Evolutionary conservation across 2,888 invertebrate species (phyloP).

Genomic region (Nomada hirtipes): DNA sequence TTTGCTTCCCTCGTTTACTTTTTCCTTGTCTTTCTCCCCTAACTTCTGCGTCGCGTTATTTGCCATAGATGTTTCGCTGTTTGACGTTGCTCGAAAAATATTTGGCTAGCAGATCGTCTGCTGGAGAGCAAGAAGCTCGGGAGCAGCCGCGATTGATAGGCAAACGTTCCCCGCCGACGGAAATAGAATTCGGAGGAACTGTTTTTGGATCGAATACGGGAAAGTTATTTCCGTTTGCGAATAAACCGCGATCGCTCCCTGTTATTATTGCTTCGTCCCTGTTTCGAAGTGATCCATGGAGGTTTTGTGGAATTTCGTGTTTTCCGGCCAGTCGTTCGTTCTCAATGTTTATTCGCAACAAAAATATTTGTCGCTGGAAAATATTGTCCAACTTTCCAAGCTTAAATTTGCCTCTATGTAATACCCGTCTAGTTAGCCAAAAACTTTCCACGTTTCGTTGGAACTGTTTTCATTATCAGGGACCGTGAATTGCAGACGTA

Average conservation of each 20-base stretch:
- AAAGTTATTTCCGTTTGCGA: constrained; percentile 47
- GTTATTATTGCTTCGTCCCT: constrained; percentile 43
- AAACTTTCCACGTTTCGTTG: constrained; percentile 50
- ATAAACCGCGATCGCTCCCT: not conserved
- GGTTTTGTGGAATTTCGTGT: not conserved
- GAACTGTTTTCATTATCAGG: constrained; percentile 38
- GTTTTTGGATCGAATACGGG: constrained; percentile 53
- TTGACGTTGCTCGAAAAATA: constrained; percentile 45
- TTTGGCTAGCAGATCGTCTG: constrained; percentile 39
- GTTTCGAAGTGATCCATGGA: not conserved
- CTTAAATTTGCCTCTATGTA: not conserved
- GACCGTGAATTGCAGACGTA: constrained; percentile 29
- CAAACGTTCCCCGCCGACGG: constrained; percentile 43
- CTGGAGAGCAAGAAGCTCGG: not conserved
- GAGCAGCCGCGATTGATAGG: constrained; percentile 44
- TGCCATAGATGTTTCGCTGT: constrained; percentile 23
- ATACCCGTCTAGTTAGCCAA: not conserved
- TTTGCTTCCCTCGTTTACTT: not conserved
- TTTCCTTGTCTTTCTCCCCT: not conserved
- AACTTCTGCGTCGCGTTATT: not conserved
- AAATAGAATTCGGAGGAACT: constrained; percentile 66
- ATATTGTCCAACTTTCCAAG: too few species aligned
- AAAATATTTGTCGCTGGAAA: too few species aligned
- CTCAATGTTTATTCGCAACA: too few species aligned
- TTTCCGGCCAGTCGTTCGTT: not conserved